A percentile compares a stretch with the other conserved stretches of the same genome.
Evolutionary conservation across 2,888 invertebrate species (phyloP).

Genomic region (Azorinus chamasolen): DNA sequence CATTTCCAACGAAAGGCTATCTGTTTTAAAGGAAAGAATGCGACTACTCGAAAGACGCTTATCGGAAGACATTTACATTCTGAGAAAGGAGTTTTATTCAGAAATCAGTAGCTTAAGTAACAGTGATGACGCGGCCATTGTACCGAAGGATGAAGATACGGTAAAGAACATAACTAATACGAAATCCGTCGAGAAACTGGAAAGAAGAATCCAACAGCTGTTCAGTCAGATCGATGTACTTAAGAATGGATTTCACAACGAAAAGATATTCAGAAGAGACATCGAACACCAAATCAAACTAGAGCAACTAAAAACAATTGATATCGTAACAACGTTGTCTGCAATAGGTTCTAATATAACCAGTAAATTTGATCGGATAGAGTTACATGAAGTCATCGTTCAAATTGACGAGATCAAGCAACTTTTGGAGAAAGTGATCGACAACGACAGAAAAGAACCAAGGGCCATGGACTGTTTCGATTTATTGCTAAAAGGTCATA

Average conservation of each 20-base stretch:
- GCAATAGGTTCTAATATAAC: no score
- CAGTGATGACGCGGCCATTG: no score
- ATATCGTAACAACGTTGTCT: no score
- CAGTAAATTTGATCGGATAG: no score
- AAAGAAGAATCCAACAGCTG: background rate
- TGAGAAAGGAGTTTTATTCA: slow-evolving; percentile 22
- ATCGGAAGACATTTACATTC: slow-evolving; percentile 12
- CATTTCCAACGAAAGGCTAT: no score
- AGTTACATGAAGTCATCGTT: no score
- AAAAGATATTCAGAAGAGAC: background rate
- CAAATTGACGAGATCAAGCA: no score
- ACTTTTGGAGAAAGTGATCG: no score
- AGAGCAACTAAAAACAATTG: no score
- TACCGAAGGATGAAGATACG: no score
- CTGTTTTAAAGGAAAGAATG: no score
- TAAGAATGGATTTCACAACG: background rate
- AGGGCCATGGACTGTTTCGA: background rate
- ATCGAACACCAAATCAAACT: background rate
- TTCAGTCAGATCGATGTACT: background rate
- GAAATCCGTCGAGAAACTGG: background rate
- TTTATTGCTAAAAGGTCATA: background rate
- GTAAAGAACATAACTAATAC: background rate
- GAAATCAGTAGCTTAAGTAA: no score
- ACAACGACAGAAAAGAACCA: background rate
- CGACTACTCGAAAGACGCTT: slow-evolving; percentile 21